Conservation (phyloP, 2,797 vertebrate species). For the Arremon aurantiirostris region DNA sequence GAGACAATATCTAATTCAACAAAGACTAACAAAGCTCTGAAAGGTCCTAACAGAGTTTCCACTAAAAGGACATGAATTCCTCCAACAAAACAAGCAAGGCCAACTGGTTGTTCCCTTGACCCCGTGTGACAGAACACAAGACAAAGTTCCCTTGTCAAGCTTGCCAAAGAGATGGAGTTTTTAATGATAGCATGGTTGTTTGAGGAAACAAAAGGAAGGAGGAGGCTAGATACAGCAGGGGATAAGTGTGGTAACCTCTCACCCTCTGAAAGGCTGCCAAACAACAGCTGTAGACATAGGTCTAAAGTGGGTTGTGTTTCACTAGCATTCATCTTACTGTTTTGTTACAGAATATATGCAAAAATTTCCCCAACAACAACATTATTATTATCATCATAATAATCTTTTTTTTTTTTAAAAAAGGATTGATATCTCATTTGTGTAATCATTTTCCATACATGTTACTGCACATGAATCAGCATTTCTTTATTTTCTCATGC, state of each 20-base stretch:
- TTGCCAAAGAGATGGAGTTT: not conserved
- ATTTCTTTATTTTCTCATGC: not conserved
- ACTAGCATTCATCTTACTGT: not conserved
- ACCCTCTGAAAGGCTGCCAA: slow-evolving; percentile 9
- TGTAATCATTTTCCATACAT: not conserved
- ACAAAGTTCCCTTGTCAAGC: slow-evolving; percentile 39
- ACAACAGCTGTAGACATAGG: not conserved
- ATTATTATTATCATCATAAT: too few relatives aligned
- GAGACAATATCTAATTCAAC: not conserved
- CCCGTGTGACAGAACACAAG: not conserved
- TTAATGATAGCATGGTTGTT: slow-evolving; percentile 6
- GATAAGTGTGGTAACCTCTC: slow-evolving; percentile 33
- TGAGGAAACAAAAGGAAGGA: slow-evolving; percentile 24
- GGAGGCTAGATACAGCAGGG: not conserved
- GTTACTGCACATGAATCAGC: not conserved
- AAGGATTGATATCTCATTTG: not conserved
- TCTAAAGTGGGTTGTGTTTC: not conserved
- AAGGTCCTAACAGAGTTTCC: not conserved
- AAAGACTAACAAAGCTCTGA: slow-evolving; percentile 29
- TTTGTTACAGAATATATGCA: not conserved
- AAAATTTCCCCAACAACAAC: not conserved
- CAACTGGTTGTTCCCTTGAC: slow-evolving; percentile 37
- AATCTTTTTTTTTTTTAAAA: rapidly evolving
- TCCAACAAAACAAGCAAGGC: not conserved
- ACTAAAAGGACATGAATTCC: slow-evolving; percentile 9